phyloP scores from a whole-genome alignment of 2,113 vertebrate genomes.

The Mesembrinibis cayennensis region DNA sequence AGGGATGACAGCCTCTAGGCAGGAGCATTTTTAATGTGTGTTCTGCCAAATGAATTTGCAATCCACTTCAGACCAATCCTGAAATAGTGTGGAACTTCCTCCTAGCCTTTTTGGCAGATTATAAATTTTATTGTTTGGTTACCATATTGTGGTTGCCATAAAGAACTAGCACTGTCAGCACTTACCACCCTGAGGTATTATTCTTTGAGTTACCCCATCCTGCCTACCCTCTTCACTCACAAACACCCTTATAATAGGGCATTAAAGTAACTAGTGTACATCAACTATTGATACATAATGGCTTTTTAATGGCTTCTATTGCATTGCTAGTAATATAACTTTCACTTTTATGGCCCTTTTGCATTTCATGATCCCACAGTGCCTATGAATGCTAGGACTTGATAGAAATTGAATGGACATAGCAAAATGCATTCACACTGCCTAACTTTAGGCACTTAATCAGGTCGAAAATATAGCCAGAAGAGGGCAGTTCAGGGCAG shows the following conservation, averaged over 20 bases:
- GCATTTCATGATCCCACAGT: constrained; percentile 5
- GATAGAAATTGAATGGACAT: background rate
- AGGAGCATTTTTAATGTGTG: background rate
- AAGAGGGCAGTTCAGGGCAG: background rate
- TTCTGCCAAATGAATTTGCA: background rate
- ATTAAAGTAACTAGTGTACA: background rate
- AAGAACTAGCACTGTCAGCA: background rate
- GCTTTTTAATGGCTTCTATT: constrained; percentile 35
- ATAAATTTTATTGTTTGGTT: background rate
- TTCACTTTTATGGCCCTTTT: background rate
- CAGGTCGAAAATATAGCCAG: background rate
- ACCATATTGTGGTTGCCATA: background rate
- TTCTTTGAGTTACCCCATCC: background rate
- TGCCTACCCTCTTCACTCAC: background rate
- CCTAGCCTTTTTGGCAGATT: background rate
- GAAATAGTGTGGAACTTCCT: background rate
- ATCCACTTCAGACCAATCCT: background rate
- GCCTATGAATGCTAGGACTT: background rate
- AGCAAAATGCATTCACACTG: background rate
- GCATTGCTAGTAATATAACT: background rate
- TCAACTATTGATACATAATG: background rate
- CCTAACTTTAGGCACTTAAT: background rate
- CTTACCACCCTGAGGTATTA: background rate
- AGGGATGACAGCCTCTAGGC: background rate
- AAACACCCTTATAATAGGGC: background rate